phyloP scores from a whole-genome alignment of 2,113 vertebrate genomes.

The Charadrius vociferus region DNA sequence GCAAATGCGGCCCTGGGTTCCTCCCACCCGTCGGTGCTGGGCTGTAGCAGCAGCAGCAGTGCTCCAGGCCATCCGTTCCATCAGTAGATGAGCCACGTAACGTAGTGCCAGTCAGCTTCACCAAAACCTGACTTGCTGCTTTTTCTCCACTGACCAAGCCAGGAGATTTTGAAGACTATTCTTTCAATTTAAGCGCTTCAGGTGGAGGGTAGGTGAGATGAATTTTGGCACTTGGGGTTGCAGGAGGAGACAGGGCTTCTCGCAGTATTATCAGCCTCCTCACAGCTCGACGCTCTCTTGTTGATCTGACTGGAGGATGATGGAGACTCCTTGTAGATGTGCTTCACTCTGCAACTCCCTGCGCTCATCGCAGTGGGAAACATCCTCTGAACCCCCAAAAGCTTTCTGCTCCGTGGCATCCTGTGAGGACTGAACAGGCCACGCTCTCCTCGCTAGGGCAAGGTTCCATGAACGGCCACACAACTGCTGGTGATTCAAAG shows the following conservation, averaged over 20 bases:
- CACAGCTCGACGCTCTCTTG: background rate
- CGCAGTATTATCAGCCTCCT: background rate
- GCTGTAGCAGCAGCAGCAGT: background rate
- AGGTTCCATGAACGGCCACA: background rate
- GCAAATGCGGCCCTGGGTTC: background rate
- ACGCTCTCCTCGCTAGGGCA: background rate
- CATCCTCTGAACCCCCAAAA: background rate
- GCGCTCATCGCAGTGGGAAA: background rate
- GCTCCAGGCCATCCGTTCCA: fast-evolving
- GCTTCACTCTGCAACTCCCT: background rate
- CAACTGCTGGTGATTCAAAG: background rate
- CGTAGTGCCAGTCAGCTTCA: background rate
- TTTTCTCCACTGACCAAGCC: background rate
- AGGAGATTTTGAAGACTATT: background rate
- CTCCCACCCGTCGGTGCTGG: fast-evolving
- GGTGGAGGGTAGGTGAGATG: background rate
- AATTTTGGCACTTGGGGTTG: background rate
- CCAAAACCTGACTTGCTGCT: background rate
- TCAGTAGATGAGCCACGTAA: background rate
- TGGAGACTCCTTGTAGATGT: background rate
- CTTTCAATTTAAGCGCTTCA: background rate
- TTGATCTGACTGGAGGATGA: background rate
- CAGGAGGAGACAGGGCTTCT: background rate
- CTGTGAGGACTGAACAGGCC: background rate
- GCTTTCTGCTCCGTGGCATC: background rate